phyloP scores from a whole-genome alignment of 2,113 vertebrate species.

The Ptyas mucosa region DNA sequence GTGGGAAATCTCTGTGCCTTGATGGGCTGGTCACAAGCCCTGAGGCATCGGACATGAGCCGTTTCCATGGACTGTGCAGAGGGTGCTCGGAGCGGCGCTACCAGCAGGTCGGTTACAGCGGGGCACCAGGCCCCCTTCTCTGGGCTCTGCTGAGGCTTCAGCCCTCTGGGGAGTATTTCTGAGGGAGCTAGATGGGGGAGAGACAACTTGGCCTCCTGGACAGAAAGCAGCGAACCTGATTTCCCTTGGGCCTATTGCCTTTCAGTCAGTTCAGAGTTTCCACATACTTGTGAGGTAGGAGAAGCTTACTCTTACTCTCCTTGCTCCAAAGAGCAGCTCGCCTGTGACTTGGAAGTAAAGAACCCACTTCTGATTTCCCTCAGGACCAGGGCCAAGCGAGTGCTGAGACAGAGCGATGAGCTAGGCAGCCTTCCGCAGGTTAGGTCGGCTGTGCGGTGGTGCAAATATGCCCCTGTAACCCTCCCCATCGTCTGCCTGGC shows the following conservation, averaged over 20 bases:
- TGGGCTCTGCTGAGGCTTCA: background rate
- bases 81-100: conserved; percentile 85
- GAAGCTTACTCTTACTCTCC: background rate
- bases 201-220: background rate
- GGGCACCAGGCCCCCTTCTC: background rate
- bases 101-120: conserved; percentile 75
- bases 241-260: background rate
- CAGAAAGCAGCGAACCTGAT: background rate
- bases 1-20: conserved; percentile 38
- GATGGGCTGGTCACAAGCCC: conserved; percentile 58
- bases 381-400: background rate
- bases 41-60: conserved; percentile 75
- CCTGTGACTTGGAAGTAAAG: background rate
- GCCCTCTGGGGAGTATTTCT: background rate
- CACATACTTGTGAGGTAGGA: background rate
- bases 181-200: background rate
- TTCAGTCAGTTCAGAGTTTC: background rate
- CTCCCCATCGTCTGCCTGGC: background rate
- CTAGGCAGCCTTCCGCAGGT: background rate
- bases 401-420: background rate
- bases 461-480: background rate
- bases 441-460: background rate
- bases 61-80: conserved; percentile 84
- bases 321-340: background rate
- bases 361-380: background rate